These are phyloP conservation scores for Aphaenogaster rudis DNA, from an alignment of 1,140 invertebrate species.

Conservation along the genomic window DNA sequence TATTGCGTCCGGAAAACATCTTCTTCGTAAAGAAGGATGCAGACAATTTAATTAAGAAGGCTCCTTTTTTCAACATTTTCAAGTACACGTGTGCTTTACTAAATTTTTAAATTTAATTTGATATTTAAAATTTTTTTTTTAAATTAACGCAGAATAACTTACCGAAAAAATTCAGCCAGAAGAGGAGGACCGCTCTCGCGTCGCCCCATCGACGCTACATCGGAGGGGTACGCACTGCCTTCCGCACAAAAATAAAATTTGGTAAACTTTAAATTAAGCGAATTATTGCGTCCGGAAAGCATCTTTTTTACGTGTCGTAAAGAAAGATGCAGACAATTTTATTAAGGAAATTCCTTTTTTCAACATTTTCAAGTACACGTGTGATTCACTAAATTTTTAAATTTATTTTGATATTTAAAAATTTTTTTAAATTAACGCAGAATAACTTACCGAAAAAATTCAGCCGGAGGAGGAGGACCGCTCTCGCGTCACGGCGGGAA, in stretches of 20 bases:
- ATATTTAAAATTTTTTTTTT: background rate
- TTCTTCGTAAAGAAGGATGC: too few relatives aligned
- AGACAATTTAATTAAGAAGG: background rate
- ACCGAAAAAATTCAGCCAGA: background rate
- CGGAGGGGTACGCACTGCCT: background rate
- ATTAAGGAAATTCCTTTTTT: background rate
- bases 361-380: background rate
- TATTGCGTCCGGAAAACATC: too few relatives aligned
- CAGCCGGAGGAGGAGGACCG: background rate
- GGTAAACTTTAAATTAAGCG: background rate
- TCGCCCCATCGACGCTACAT: background rate
- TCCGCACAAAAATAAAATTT: background rate
- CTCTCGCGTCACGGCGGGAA: constrained; percentile 48
- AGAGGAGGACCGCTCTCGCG: background rate
- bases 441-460: background rate
- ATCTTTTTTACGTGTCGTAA: too few relatives aligned
- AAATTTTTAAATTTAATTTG: background rate
- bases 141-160: background rate
- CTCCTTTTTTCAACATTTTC: background rate
- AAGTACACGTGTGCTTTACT: background rate
- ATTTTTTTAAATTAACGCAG: background rate
- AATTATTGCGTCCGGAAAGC: too few relatives aligned
- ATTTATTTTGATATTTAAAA: background rate
- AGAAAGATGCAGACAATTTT: too few relatives aligned
- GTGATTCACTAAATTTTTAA: background rate